Evolutionary conservation across 2,113 vertebrate species (phyloP), one percentile per base, ranked within the genome.

Genomic region (Hemibagrus wyckioides): DNA sequence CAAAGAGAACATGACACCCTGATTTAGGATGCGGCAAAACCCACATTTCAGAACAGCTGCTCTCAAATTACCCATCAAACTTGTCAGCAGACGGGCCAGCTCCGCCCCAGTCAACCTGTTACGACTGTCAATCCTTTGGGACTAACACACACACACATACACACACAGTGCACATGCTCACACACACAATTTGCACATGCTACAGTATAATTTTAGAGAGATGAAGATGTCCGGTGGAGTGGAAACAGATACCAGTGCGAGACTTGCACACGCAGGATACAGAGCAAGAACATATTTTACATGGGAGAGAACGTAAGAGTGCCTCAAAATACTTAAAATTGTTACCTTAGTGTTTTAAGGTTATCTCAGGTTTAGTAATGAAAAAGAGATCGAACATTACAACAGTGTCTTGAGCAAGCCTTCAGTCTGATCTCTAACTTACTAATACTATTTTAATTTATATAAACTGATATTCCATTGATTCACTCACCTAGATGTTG

Each of bases 21-120:
- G 76, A 87, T 82, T 82, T 89, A 88, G 86, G 85, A 61, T 87
- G 82, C 73, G 80, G 69, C 88, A 85, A 87, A 88, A 86, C 86
- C 82, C 89, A 85, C 77, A 83, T 85, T 88, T 88, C 87, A 85
- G 76, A 88, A 87, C 89, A 87, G 76, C 85, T 90, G 87, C 85
- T 90, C 82, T 88, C 54, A 87, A 87, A 88, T 88, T 85, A 88
- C 87, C 89, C 85, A 88, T 90, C 89, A 90, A 88, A 84, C 57
- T 69, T 19, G 36, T 77, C 83, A 88, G n/a, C 39, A 87, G 63
- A 65, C 30, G 76, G 82, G 48, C 85, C 85, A 82, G 76, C 76
- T 81, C 83, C 69, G 56, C 83, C 88, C 85, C 82, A 73, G 56
- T 85, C 82, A 86, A 30, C 67, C 87, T 41, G 48, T 82, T 80